Percentiles rank a stretch among this genome's conserved stretches.
These are phyloP conservation scores for Ceratina calcarata DNA, from an alignment of 1,140 invertebrate genomes.

Conservation along the genomic window DNA sequence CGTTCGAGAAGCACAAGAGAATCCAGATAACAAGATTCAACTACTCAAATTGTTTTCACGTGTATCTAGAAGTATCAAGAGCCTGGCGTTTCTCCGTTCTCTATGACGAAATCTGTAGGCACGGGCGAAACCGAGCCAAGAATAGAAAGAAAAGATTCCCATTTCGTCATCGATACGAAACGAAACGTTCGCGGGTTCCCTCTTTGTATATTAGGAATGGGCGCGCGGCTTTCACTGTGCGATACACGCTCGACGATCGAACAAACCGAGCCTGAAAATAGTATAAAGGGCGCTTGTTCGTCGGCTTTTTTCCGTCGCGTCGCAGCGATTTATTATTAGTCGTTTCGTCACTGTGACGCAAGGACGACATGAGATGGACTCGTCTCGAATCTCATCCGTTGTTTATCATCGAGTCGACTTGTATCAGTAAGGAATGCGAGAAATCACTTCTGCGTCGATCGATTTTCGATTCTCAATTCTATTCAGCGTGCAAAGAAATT, in stretches of 20 bases:
- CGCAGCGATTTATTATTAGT: slow-evolving; percentile 39
- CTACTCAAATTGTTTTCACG: too few relatives aligned
- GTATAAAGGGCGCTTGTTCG: slow-evolving; percentile 33
- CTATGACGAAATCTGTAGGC: slow-evolving; percentile 48
- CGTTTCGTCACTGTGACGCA: slow-evolving; percentile 46
- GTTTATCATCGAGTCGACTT: slow-evolving; percentile 12
- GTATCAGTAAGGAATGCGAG: too few relatives aligned
- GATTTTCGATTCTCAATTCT: too few relatives aligned
- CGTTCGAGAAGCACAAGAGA: too few relatives aligned
- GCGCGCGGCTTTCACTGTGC: slow-evolving; percentile 29
- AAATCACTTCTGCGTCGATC: too few relatives aligned
- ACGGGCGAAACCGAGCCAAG: slow-evolving; percentile 37
- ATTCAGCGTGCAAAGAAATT: background rate
- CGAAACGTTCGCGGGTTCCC: slow-evolving; percentile 9
- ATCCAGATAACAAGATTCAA: too few relatives aligned
- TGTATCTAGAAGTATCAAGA: too few relatives aligned
- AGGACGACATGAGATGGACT: slow-evolving; percentile 18
- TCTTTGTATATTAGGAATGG: slow-evolving; percentile 21
- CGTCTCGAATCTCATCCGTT: slow-evolving; percentile 18
- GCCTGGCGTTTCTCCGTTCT: slow-evolving; percentile 25
- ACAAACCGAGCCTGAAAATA: background rate
- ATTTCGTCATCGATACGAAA: slow-evolving; percentile 49
- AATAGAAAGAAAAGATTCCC: slow-evolving; percentile 51
- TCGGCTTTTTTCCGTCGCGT: background rate
- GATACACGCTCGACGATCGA: slow-evolving; percentile 19